Percentiles rank a stretch among this genome's conserved stretches.
These are phyloP conservation scores for Hormaphis cornu DNA, from an alignment of 1,140 invertebrate genomes.

Conservation along the genomic window DNA sequence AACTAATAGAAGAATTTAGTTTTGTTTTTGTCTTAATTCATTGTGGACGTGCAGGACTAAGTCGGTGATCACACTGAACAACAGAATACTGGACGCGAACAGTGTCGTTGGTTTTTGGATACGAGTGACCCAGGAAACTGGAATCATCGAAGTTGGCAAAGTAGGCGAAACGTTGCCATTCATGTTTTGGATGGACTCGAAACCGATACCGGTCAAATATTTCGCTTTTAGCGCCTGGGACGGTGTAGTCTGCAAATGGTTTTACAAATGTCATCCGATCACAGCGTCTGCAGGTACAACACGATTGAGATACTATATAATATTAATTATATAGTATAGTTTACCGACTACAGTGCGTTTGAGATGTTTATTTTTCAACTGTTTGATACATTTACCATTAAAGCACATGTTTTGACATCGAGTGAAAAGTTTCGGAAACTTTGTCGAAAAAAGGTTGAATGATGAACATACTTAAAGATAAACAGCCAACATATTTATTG, in stretches of 20 bases:
- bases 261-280: slow-evolving; percentile 46
- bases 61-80: background rate
- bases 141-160: slow-evolving; percentile 48
- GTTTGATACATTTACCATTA: no score
- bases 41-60: background rate
- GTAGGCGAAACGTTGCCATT: slow-evolving; percentile 48
- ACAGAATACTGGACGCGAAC: slow-evolving; percentile 22
- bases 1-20: slow-evolving; percentile 17
- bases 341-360: no score
- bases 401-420: no score
- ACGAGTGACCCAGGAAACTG: slow-evolving; percentile 42
- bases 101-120: slow-evolving; percentile 49
- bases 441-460: no score
- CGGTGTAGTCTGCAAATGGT: slow-evolving; percentile 50
- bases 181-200: slow-evolving; percentile 46
- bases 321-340: no score
- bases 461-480: no score
- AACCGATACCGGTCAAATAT: slow-evolving; percentile 47
- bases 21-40: background rate
- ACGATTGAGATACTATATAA: no score
- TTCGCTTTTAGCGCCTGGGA: slow-evolving; percentile 53
- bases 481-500: no score
- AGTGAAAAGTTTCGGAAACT: no score
- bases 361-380: no score
- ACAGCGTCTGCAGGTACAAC: background rate